Evolutionary conservation across 1,140 invertebrate genomes (phyloP), one percentile per base, ranked within the genome.

Genomic region (Drosophila kurseongensis): DNA sequence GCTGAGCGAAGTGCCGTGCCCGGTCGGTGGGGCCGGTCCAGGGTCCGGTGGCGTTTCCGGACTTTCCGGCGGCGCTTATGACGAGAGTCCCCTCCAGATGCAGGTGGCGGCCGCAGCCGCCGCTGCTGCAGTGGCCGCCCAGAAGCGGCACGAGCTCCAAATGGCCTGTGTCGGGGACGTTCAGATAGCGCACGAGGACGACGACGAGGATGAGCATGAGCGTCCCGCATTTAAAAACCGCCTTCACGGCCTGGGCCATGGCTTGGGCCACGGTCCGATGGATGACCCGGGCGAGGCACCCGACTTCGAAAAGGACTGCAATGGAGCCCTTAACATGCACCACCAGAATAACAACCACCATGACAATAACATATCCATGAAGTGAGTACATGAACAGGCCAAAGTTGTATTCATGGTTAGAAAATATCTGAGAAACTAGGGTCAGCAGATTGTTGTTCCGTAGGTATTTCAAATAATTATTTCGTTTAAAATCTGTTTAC

Each of bases 321-420:
- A 89, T 59, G 86, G 90, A 29, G 77, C 80, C 9, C 76, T 91
- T 38, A 90, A 90, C 44, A 69, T 91, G 74, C 90, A 90, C 35
- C 83, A 91, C 62, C 72, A 57, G 44, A 73, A 62, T 63, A 80
- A 29, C 51, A 77, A 47, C 35, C 72, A 75, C 52, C 79, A 89
- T 16, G 90, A 91, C 35, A 88, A 91, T 50, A 88, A 91, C 58
- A 80, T 91, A 75, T 89, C 91, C 59, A 91, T 92, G 90, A 92
- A 92, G 91, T 92, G 58, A 86, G 91, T 90, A 36, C 2, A 12
- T 13, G 0, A 38, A 38, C 12, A 12, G 36, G 36, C 9, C 36
- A 38, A 12, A 8, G 29, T 2, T 32, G 3, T 23, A 23, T 23
- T 23, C 4, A 4, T 23, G 3, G 2, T 4, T 4, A 23, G 3